Evolutionary conservation across 2,888 invertebrate genomes (phyloP).

Genomic region (Onthophagus sagittarius): DNA sequence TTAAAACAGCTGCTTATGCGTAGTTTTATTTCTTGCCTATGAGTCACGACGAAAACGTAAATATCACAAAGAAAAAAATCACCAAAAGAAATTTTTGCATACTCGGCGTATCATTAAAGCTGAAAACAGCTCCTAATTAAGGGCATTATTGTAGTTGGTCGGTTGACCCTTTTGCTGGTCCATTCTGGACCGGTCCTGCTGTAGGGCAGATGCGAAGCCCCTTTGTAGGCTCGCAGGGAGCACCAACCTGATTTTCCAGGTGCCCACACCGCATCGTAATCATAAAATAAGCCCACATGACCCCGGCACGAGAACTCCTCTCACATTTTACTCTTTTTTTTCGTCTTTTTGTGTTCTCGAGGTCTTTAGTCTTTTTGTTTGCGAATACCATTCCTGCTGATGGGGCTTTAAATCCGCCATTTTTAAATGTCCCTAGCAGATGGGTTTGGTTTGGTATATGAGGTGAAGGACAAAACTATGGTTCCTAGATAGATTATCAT

Average conservation of each 20-base stretch:
- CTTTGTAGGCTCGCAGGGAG: conserved; percentile 1
- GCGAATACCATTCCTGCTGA: conserved; percentile 1
- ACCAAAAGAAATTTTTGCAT: neutral
- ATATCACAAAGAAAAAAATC: neutral
- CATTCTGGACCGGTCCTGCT: neutral
- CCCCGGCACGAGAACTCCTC: neutral
- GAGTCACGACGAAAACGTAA: neutral
- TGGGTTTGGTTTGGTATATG: neutral
- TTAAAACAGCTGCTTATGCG: neutral
- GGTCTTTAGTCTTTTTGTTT: neutral
- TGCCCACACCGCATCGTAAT: neutral
- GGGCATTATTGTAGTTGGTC: neutral
- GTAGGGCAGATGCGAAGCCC: neutral
- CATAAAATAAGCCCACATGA: conserved; percentile 3
- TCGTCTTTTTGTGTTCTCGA: neutral
- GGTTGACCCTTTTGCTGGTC: neutral
- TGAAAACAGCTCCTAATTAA: neutral
- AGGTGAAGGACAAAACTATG: neutral
- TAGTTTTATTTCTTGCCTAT: neutral
- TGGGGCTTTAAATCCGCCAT: conserved; percentile 10
- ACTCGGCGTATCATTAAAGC: neutral
- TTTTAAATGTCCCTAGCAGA: conserved; percentile 3
- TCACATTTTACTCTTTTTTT: neutral
- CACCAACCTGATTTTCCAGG: conserved; percentile 13
- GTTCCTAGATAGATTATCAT: neutral